These are phyloP conservation scores for Actinia equina DNA, from an alignment of 64 coral and sea anemone genomes.

Conservation along the genomic window DNA sequence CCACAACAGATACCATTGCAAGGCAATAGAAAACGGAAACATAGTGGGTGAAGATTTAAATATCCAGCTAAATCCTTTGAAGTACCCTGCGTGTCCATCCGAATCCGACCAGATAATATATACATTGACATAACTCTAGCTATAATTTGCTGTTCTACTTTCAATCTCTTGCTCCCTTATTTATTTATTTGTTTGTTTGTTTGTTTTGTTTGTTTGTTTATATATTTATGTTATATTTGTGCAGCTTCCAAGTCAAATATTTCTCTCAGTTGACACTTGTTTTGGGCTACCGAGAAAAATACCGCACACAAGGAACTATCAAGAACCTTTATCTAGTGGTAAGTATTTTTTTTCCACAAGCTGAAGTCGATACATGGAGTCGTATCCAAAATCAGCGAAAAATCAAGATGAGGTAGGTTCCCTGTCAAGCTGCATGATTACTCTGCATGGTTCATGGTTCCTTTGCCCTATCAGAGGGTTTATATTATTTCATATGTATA, in stretches of 20 bases:
- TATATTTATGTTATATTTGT: too few relatives aligned
- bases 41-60: neutral
- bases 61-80: constrained; percentile 14
- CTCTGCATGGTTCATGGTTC: constrained; percentile 8
- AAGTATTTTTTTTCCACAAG: constrained; percentile 9
- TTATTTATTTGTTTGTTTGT: neutral
- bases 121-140: constrained; percentile 8
- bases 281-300: constrained; percentile 5
- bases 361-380: constrained; percentile 5
- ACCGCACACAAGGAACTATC: neutral
- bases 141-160: constrained; percentile 1
- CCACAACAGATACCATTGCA: constrained; percentile 8
- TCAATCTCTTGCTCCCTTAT: constrained; percentile 9
- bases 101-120: constrained; percentile 4
- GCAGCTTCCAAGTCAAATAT: neutral
- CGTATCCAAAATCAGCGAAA: constrained; percentile 14
- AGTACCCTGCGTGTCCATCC: constrained; percentile 1
- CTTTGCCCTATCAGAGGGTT: neutral
- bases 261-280: neutral
- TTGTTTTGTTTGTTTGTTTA: too few relatives aligned
- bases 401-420: constrained; percentile 10
- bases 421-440: neutral
- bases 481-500: constrained; percentile 10
- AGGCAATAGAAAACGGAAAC: neutral
- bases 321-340: constrained; percentile 9